Base-by-base conservation (phyloP, 1,140 invertebrate species). In the Brachionus rubens region DNA sequence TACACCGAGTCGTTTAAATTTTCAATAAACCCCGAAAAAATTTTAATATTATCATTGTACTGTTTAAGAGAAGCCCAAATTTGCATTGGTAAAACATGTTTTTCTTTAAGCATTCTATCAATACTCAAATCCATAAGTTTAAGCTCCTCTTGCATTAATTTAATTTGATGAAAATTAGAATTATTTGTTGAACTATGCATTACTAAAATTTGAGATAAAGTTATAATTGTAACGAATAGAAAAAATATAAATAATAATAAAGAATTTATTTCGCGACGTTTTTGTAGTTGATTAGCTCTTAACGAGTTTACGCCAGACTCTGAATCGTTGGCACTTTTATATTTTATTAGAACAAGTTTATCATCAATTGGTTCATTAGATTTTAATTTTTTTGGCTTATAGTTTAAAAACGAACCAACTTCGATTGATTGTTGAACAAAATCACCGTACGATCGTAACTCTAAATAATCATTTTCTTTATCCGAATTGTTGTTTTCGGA, bases 101-200 rank as follows among this genome's bases (percentile, higher is more conserved):
- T 41, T 33, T 72, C 68, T 28, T 48, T 54, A 33, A 72, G 68
- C 68, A 72, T 72, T 48, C 16, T 48, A 50, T 72, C 46, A 50
- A 72, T 48, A 50, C 68, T 72, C 30, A 54, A 33, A 41, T 72
- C 68, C 68, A 72, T 72, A 6, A 72, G 68, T 26, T 50, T 72
- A 19, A 72, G 47, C 46, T 72, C 68, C 30, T 72, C 68, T 33
- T 72, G 68, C 68, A 72, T 72, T 50, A 50, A 33, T 28, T 54
- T 72, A 30, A 72, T 72, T 72, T 72, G 68, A 50, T 72, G 12
- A 24, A 72, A 72, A 40, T 50, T 72, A 9, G 68, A 72, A 41
- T 36, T 50, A 9, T 40, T 72, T 24, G 68, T 50, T 14, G 30
- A 41, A 24, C 68, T 72, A 36, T 72, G 68, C 68, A 72, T 48